Evolutionary conservation across 2,113 vertebrate genomes (phyloP).

Genomic region (Actenoides lindsayi): DNA sequence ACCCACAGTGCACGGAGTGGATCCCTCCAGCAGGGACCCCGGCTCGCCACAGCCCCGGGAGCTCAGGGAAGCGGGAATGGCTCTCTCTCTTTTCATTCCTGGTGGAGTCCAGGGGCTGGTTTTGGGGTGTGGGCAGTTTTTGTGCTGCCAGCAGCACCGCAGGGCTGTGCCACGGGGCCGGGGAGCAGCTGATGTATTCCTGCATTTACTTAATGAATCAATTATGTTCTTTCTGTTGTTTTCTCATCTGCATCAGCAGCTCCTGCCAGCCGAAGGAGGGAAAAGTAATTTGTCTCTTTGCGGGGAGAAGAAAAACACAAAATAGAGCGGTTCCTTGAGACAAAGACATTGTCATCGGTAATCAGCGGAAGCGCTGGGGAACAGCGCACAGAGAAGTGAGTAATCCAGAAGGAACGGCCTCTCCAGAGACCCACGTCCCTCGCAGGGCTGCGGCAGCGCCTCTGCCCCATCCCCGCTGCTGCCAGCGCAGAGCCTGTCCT

Average conservation of each 20-base stretch:
- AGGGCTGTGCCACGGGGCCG: neutral
- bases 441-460: neutral
- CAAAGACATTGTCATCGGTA: conserved; percentile 20
- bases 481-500: fast-evolving
- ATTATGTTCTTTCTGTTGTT: conserved; percentile 42
- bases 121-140: neutral
- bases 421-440: neutral
- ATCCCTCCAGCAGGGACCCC: neutral
- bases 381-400: neutral
- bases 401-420: neutral
- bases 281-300: conserved; percentile 44
- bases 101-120: neutral
- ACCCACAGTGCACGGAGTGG: fast-evolving
- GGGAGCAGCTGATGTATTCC: neutral
- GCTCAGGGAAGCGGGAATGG: fast-evolving
- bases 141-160: fast-evolving
- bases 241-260: conserved; percentile 49
- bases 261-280: conserved; percentile 19
- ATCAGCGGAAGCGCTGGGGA: neutral
- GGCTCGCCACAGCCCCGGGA: fast-evolving
- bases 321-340: conserved; percentile 34
- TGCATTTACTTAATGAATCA: conserved; percentile 37
- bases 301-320: conserved; percentile 52
- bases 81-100: neutral
- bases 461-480: neutral